These are phyloP conservation scores for Tanytarsus gracilentus DNA, from an alignment of 2,888 invertebrate genomes.

Conservation along the genomic window DNA sequence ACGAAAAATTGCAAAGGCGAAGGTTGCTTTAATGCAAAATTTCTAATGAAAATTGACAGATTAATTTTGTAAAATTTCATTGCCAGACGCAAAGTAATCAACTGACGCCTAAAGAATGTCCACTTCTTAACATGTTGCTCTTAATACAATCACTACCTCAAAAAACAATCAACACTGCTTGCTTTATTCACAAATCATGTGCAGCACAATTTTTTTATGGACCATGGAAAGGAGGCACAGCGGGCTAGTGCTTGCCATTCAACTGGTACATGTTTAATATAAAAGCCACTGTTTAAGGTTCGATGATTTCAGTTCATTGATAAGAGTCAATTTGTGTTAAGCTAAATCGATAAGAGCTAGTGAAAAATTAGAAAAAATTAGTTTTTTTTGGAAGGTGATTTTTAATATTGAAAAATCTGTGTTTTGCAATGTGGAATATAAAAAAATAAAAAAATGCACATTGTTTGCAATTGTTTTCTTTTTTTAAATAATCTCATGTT, in stretches of 20 bases:
- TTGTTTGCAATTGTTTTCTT: too few species aligned
- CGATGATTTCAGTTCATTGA: slow-evolving; percentile 10
- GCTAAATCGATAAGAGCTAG: neutral
- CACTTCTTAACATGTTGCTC: neutral
- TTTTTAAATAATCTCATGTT: too few species aligned
- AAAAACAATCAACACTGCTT: neutral
- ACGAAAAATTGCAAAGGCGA: too few species aligned
- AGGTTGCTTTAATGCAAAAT: too few species aligned
- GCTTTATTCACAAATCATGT: slow-evolving; percentile 18
- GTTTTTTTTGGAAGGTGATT: neutral
- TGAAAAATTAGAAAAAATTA: neutral
- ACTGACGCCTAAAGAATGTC: neutral
- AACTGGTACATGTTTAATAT: slow-evolving; percentile 13
- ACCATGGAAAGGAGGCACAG: too few species aligned
- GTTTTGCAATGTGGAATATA: neutral
- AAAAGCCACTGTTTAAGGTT: neutral
- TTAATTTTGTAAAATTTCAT: neutral
- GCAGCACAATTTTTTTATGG: slow-evolving; percentile 13
- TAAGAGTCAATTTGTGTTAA: slow-evolving; percentile 2
- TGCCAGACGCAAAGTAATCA: neutral
- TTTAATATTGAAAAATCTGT: neutral
- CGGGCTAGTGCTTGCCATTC: too few species aligned
- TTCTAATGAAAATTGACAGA: too few species aligned
- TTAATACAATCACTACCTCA: neutral
- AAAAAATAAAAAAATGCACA: neutral